Evolutionary conservation across 1,140 invertebrate genomes (phyloP).

Genomic region (Phymorhynchus buccinoides): DNA sequence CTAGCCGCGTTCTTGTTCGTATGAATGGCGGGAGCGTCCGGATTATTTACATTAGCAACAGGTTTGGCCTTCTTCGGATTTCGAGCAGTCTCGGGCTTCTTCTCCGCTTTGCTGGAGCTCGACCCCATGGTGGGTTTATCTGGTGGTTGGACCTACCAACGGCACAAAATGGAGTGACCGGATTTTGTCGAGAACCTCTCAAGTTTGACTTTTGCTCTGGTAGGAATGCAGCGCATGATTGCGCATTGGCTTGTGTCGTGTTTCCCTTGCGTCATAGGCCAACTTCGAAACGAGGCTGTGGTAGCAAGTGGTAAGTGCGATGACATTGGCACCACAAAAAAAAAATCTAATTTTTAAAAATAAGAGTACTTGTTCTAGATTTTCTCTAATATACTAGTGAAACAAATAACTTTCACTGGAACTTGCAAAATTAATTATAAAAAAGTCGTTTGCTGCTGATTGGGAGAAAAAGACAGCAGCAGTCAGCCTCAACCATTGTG

Average conservation of each 20-base stretch:
- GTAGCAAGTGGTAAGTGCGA: neutral
- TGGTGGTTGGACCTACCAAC: neutral
- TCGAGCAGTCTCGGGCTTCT: neutral
- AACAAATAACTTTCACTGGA: too few species aligned
- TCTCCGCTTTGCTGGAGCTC: conserved; percentile 24
- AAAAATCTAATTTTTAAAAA: neutral
- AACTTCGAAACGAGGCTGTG: neutral
- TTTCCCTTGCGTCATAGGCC: conserved; percentile 1
- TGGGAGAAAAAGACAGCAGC: too few species aligned
- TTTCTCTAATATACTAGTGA: too few species aligned
- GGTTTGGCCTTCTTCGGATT: neutral
- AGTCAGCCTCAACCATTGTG: too few species aligned
- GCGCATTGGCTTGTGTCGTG: neutral
- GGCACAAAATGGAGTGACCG: neutral
- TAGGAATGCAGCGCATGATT: conserved; percentile 3
- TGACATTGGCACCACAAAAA: neutral
- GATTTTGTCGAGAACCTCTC: neutral
- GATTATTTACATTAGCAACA: conserved; percentile 38
- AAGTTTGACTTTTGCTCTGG: neutral
- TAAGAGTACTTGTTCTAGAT: too few species aligned
- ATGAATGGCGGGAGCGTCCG: neutral
- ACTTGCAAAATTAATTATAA: too few species aligned
- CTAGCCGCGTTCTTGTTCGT: neutral
- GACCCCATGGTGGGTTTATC: conserved; percentile 2
- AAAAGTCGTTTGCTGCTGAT: too few species aligned